These are phyloP conservation scores for Centropus bengalensis DNA, from an alignment of 2,113 vertebrate species.

Conservation along the genomic window DNA sequence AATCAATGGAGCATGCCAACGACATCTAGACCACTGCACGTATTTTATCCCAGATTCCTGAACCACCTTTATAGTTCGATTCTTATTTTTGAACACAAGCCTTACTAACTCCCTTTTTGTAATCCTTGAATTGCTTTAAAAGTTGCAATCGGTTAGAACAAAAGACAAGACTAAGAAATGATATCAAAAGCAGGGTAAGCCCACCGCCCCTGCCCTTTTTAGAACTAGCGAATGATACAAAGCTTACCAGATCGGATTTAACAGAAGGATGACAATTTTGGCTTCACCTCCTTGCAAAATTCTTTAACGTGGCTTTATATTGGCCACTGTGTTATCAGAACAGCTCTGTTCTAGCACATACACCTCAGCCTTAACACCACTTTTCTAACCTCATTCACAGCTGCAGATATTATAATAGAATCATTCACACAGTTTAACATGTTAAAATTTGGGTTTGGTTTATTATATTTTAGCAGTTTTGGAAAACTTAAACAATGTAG, in stretches of 20 bases:
- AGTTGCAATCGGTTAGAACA: neutral
- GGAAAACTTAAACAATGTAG: neutral
- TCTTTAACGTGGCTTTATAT: neutral
- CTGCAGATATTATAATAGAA: neutral
- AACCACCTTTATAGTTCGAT: neutral
- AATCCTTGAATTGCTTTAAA: neutral
- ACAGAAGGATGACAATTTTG: neutral
- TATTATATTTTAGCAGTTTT: neutral
- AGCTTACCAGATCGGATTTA: neutral
- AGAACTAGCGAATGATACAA: neutral
- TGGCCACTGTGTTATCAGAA: neutral
- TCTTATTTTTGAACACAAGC: neutral
- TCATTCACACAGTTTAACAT: neutral
- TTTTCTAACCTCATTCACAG: neutral
- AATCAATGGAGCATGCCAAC: neutral
- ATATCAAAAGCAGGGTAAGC: neutral
- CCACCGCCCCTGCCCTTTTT: accelerated
- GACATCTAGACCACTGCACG: neutral
- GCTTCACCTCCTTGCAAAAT: neutral
- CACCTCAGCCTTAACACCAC: neutral
- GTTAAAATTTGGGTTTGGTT: neutral
- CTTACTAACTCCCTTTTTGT: neutral
- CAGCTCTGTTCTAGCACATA: neutral
- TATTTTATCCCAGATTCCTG: neutral
- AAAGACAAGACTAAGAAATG: neutral